Evolutionary conservation across 2,888 invertebrate species (phyloP).

Genomic region (Hemicrepidius hirtus): DNA sequence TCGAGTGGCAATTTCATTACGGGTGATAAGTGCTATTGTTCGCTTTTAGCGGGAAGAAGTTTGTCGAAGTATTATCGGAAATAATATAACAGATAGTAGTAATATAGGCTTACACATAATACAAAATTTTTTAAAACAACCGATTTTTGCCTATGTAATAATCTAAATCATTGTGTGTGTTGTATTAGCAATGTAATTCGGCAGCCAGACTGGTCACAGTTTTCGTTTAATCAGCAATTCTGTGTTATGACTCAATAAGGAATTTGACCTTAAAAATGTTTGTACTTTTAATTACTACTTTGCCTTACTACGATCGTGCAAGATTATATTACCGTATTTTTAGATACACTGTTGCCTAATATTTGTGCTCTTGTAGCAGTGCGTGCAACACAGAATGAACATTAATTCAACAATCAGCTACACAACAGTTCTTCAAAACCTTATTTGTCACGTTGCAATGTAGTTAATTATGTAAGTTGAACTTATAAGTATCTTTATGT

Average conservation of each 20-base stretch:
- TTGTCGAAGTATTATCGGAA: not conserved
- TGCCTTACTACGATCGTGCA: not conserved
- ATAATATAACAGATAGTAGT: not conserved
- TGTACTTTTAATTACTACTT: not conserved
- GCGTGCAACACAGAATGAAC: not conserved
- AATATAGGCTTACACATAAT: not conserved
- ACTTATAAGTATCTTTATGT: too few species aligned
- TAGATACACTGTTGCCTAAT: not conserved
- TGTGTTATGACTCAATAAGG: not conserved
- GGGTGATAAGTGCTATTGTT: slow-evolving; percentile 57
- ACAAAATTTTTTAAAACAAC: too few species aligned
- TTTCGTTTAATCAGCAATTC: too few species aligned
- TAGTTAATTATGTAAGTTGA: too few species aligned
- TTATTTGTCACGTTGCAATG: too few species aligned
- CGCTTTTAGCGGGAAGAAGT: not conserved
- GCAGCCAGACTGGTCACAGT: too few species aligned
- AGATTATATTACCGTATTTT: not conserved
- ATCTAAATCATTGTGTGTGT: too few species aligned
- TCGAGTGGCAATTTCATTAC: slow-evolving; percentile 66
- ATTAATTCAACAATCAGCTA: not conserved
- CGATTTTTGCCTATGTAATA: too few species aligned
- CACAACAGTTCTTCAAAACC: not conserved
- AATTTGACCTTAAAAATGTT: not conserved
- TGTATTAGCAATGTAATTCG: too few species aligned
- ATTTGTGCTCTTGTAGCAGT: not conserved